Evolutionary conservation across 2,888 invertebrate genomes (phyloP), one percentile per base, ranked within the genome.

Genomic region (Subacronicta megacephala): DNA sequence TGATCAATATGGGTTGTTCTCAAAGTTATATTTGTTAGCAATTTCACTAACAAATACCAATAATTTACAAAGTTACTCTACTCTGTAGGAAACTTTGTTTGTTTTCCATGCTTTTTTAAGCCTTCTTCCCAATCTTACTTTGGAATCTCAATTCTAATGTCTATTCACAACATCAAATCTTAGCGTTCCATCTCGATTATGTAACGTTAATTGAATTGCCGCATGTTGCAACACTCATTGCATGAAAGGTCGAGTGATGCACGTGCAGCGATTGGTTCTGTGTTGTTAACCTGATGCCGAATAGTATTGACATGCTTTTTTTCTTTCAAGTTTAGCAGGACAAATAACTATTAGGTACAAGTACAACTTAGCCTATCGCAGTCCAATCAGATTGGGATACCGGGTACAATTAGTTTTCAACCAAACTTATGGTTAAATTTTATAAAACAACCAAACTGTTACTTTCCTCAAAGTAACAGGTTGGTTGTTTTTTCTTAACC

Each of bases 161-260:
- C 16, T 42, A 10, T 54, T 20, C 42, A 64, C 65, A 47, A 1
- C 64, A 10, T 58, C 31, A 58, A 63, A 63, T 64, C 63, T 58
- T 23, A 52, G 51, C 59, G 65, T 58, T 58, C 52, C 63, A 64
- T 64, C 65, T 52, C 59, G 63, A 41, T 63, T 43, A 63, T 58
- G 63, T 64, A 63, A 63, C 51, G 47, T 47, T 63, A 58, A 64
- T 64, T 63, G 63, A 64, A 63, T 63, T 63, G 47, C 63, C 36
- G 36, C 47, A 44, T 63, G 65, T 58, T 36, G 63, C 58, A 63
- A 57, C 43, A 57, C 43, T 18, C 16, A 18, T 52, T 64, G 52
- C 63, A 64, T 44, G 59, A 63, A 63, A 64, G 63, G 63, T 64
- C 59, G 65, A 37, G 36, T 47, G 52, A 40, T 63, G 59, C 59